Percentiles rank a stretch among this genome's conserved stretches.
Evolutionary conservation across 2,888 invertebrate species (phyloP).

Genomic region (Tetrapedia diversipes): DNA sequence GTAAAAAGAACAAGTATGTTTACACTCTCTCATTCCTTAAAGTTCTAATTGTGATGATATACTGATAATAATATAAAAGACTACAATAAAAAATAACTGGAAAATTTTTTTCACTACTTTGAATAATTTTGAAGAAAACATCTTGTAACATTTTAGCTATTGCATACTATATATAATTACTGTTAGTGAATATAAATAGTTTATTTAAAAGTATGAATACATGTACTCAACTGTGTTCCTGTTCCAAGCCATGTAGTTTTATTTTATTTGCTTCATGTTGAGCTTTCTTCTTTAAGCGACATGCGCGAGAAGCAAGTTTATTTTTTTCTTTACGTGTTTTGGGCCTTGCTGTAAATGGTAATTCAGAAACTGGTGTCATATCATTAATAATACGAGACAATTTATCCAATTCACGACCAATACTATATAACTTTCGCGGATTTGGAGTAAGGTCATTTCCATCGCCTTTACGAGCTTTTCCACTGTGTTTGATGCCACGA

Average conservation of each 20-base stretch:
- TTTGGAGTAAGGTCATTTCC: slow-evolving; percentile 98
- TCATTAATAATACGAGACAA: slow-evolving; percentile 96
- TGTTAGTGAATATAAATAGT: background rate
- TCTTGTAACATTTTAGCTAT: too few species aligned
- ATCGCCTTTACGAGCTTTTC: slow-evolving; percentile 97
- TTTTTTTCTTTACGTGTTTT: slow-evolving; percentile 99
- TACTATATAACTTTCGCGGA: slow-evolving; percentile 94
- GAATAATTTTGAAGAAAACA: too few species aligned
- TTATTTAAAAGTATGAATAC: slow-evolving; percentile 1
- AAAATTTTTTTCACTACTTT: background rate
- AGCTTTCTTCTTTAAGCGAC: slow-evolving; percentile 98
- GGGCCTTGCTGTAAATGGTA: slow-evolving; percentile 94
- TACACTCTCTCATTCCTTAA: too few species aligned
- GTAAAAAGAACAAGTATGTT: too few species aligned
- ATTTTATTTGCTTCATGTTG: slow-evolving; percentile 99
- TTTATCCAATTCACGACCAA: slow-evolving; percentile 96
- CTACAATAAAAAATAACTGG: background rate
- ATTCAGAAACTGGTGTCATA: slow-evolving; percentile 97
- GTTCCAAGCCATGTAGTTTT: slow-evolving; percentile 95
- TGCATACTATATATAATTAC: too few species aligned
- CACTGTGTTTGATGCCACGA: slow-evolving; percentile 94
- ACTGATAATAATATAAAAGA: too few species aligned
- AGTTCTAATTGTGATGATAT: too few species aligned
- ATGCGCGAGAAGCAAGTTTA: slow-evolving; percentile 97
- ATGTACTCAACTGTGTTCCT: slow-evolving; percentile 91